These are phyloP conservation scores for Sesamia nonagrioides DNA, from an alignment of 1,140 invertebrate genomes.

Conservation along the genomic window DNA sequence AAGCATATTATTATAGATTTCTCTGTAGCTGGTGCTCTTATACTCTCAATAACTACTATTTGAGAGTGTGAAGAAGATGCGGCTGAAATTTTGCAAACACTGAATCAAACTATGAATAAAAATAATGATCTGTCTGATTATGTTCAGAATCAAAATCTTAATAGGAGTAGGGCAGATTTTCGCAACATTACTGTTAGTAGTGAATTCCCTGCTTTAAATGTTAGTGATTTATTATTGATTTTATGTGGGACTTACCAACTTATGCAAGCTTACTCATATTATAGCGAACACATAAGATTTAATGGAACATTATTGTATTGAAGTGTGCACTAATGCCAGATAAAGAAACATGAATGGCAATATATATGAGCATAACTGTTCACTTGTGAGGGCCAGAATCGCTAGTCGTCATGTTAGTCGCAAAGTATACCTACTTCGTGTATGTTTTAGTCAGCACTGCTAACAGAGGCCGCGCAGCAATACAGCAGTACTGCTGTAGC, in stretches of 20 bases:
- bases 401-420: constrained; percentile 19
- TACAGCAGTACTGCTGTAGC: constrained; percentile 7
- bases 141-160: background rate
- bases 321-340: constrained; percentile 15
- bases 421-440: constrained; percentile 33
- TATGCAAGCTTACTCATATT: constrained; percentile 26
- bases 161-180: constrained; percentile 14
- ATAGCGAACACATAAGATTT: constrained; percentile 14
- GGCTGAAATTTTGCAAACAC: constrained; percentile 27
- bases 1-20: constrained; percentile 16
- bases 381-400: background rate
- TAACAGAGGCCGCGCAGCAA: background rate
- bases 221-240: constrained; percentile 22
- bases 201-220: background rate
- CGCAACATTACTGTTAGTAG: background rate
- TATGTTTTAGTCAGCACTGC: constrained; percentile 21
- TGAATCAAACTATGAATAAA: background rate
- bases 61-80: constrained; percentile 4
- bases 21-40: constrained; percentile 29
- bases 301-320: constrained; percentile 16
- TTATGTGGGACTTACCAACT: constrained; percentile 22
- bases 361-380: background rate
- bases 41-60: constrained; percentile 27
- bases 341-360: background rate
- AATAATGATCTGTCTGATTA: constrained; percentile 26